These are phyloP conservation scores for Troides oblongomaculatus DNA, from an alignment of 2,888 invertebrate genomes.

Conservation along the genomic window DNA sequence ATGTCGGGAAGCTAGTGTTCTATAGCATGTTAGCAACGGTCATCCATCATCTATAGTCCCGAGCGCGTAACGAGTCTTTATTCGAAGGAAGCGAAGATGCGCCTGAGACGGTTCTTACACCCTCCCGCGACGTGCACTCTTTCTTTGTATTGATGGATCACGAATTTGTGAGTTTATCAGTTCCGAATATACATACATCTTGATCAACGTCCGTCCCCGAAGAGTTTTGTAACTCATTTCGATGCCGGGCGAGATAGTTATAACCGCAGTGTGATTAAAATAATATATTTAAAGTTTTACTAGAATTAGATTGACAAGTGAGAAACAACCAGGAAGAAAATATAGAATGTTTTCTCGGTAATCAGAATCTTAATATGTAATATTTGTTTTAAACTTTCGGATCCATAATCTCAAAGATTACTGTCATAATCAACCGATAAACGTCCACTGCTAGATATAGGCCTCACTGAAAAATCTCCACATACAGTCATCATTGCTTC, in stretches of 20 bases:
- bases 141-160: constrained; percentile 58
- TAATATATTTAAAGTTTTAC: no score
- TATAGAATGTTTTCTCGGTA: no score
- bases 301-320: no score
- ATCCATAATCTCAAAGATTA: no score
- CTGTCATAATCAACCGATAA: no score
- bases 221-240: constrained; percentile 43
- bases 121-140: constrained; percentile 44
- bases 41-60: constrained; percentile 72
- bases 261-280: no score
- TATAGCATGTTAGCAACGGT: constrained; percentile 61
- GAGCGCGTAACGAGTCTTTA: constrained; percentile 75
- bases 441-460: no score
- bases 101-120: constrained; percentile 62
- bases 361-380: no score
- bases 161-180: constrained; percentile 56
- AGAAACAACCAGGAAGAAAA: no score
- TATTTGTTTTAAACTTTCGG: no score
- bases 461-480: no score
- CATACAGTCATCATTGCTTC: no score
- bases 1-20: constrained; percentile 42
- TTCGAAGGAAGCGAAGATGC: constrained; percentile 57
- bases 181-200: constrained; percentile 49
- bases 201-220: constrained; percentile 47
- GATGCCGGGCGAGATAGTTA: constrained; percentile 13